phyloP scores from a whole-genome alignment of 2,888 invertebrate genomes.

The Xestia xanthographa region DNA sequence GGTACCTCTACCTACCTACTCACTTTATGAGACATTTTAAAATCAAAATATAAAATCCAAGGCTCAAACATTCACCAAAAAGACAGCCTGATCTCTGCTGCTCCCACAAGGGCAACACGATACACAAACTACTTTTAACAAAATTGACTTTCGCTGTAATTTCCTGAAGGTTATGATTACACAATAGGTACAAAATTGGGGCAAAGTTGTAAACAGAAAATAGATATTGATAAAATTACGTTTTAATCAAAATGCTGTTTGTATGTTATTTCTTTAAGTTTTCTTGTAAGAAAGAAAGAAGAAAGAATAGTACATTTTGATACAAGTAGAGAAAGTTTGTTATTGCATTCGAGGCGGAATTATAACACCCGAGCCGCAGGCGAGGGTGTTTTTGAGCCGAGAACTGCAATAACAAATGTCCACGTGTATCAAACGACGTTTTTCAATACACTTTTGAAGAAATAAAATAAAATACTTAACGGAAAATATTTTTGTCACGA shows the following conservation, averaged over 20 bases:
- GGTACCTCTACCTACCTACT: background rate
- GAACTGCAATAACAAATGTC: no score
- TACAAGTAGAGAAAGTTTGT: no score
- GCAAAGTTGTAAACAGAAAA: slow-evolving; percentile 13
- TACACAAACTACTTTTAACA: slow-evolving; percentile 51
- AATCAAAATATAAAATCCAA: background rate
- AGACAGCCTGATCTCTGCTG: slow-evolving; percentile 20
- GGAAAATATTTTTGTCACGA: no score
- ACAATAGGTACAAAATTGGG: slow-evolving; percentile 22
- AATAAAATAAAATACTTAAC: no score
- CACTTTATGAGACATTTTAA: background rate
- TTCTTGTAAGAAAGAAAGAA: no score
- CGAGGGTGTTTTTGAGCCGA: no score
- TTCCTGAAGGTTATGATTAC: slow-evolving; percentile 47
- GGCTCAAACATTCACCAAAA: slow-evolving; percentile 40
- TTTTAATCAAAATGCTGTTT: background rate
- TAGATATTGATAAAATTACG: background rate
- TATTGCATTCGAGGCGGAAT: no score
- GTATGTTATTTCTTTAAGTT: background rate
- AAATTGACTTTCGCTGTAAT: slow-evolving; percentile 39
- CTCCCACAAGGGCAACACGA: slow-evolving; percentile 40
- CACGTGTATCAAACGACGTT: no score
- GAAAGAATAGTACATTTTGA: no score
- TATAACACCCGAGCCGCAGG: no score
- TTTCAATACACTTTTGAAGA: no score